A percentile compares a stretch with the other conserved stretches of the same genome.
Evolutionary conservation across 2,113 vertebrate genomes (phyloP).

Genomic region (Phylloscopus trochiloides): DNA sequence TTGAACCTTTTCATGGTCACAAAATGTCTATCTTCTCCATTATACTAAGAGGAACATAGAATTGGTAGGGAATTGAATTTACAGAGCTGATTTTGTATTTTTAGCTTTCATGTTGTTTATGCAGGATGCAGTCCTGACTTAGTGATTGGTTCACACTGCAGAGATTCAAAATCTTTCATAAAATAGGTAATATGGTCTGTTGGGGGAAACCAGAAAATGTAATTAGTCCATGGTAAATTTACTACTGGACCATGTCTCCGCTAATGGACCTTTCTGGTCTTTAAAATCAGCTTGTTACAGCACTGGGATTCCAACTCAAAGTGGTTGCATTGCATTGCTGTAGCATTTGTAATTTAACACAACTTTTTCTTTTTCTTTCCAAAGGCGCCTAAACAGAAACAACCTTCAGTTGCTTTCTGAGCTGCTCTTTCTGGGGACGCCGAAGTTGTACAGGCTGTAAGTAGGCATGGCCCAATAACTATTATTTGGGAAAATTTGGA

Average conservation of each 20-base stretch:
- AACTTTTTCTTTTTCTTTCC: slow-evolving; percentile 68
- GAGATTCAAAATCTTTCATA: slow-evolving; percentile 42
- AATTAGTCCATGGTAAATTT: slow-evolving; percentile 63
- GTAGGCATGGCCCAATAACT: slow-evolving; percentile 58
- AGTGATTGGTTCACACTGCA: neutral
- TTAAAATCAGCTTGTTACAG: slow-evolving; percentile 40
- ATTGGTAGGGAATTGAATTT: neutral
- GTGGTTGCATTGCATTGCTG: neutral
- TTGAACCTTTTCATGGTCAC: neutral
- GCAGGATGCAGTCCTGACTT: neutral
- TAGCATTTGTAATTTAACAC: slow-evolving; percentile 51
- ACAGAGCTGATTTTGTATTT: neutral
- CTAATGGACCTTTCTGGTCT: slow-evolving; percentile 60
- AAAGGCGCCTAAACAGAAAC: slow-evolving; percentile 97
- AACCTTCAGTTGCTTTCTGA: slow-evolving; percentile 95
- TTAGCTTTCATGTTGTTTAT: neutral
- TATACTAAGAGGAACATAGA: neutral
- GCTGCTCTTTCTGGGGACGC: slow-evolving; percentile 92
- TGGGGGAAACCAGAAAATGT: slow-evolving; percentile 55
- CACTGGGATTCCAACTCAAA: neutral
- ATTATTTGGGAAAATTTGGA: neutral
- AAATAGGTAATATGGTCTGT: slow-evolving; percentile 38
- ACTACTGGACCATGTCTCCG: slow-evolving; percentile 52
- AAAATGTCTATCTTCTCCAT: neutral
- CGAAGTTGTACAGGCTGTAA: slow-evolving; percentile 98